Conservation (phyloP, 2,797 vertebrate genomes). For the Squalus acanthias region DNA sequence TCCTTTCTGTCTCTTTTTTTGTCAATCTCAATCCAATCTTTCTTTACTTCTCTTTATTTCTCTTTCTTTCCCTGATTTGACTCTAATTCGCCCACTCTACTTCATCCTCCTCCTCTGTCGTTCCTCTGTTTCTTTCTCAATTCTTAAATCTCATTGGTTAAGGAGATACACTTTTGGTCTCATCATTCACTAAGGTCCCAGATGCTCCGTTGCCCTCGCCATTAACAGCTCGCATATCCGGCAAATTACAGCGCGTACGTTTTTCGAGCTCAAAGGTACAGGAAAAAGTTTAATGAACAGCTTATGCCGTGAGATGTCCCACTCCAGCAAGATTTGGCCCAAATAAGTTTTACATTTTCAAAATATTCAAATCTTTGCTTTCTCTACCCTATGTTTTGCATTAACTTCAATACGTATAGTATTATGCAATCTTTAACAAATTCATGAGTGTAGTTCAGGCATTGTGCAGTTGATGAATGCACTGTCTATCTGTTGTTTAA, state of each 20-base stretch:
- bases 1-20: not conserved
- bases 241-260: too few species aligned
- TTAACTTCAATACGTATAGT: not conserved
- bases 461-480: not conserved
- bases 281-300: not conserved
- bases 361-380: not conserved
- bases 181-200: not conserved
- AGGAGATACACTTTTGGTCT: not conserved
- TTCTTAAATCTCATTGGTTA: not conserved
- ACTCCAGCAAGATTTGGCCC: not conserved
- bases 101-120: not conserved
- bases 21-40: not conserved
- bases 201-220: not conserved
- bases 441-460: not conserved
- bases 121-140: not conserved
- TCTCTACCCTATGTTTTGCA: not conserved
- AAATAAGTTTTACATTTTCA: not conserved
- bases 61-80: not conserved
- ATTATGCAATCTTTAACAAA: not conserved
- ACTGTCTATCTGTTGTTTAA: not conserved
- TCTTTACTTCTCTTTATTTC: not conserved
- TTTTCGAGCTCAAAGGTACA: not conserved
- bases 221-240: not conserved
- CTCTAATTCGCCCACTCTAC: not conserved
- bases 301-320: not conserved